These are phyloP conservation scores for Tenrec ecaudatus DNA, from an alignment of 2,113 vertebrate species.

Conservation along the genomic window DNA sequence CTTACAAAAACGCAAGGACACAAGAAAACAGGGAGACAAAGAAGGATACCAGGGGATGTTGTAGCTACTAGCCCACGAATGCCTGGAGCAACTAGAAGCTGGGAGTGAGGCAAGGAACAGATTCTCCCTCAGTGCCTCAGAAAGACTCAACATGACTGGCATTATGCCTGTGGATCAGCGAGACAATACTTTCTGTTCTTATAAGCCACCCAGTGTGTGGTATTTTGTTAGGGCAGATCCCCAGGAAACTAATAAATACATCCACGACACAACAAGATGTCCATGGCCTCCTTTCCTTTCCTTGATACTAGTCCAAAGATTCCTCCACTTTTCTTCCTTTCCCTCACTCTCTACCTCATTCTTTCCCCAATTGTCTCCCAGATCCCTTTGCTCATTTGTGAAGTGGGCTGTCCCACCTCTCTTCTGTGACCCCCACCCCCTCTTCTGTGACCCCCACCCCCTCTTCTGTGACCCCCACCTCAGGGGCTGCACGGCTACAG, in stretches of 20 bases:
- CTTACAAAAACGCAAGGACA: not conserved
- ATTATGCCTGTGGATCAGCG: not conserved
- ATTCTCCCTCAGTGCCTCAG: not conserved
- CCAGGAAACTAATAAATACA: not conserved
- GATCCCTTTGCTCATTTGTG: slow-evolving; percentile 18
- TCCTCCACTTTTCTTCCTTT: slow-evolving; percentile 10
- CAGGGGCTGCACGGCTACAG: not conserved
- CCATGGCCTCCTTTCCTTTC: not conserved
- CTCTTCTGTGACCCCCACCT: not conserved
- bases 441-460: not conserved
- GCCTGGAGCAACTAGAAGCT: not conserved
- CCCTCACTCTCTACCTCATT: not conserved
- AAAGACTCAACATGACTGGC: not conserved
- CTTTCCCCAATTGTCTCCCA: not conserved
- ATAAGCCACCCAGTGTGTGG: not conserved
- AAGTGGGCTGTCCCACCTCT: slow-evolving; percentile 2
- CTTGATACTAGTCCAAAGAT: not conserved
- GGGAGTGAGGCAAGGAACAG: not conserved
- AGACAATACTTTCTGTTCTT: not conserved
- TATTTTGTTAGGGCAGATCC: not conserved
- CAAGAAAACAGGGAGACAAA: not conserved
- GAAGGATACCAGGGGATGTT: not conserved
- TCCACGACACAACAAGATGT: not conserved
- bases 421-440: not conserved
- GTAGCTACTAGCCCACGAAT: not conserved